Percentiles rank a stretch among this genome's conserved stretches.
These are phyloP conservation scores for Cynodonichthys magdalenae DNA, from an alignment of 2,797 vertebrate species.

Conservation along the genomic window DNA sequence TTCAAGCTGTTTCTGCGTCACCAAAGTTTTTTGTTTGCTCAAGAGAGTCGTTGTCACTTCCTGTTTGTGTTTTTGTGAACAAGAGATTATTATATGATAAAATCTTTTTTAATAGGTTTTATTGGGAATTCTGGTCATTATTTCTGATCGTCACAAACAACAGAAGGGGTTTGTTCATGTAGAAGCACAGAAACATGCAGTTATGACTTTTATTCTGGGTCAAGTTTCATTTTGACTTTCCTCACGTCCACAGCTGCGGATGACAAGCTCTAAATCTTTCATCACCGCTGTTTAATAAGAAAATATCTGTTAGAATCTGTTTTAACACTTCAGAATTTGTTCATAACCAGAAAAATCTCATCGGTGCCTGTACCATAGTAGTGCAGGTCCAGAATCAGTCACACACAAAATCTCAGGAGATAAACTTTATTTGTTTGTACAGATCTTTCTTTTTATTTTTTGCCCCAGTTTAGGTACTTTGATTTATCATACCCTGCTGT, in stretches of 20 bases:
- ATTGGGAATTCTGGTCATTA: conserved; percentile 8
- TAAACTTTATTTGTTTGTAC: conserved; percentile 71
- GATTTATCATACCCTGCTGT: conserved; percentile 64
- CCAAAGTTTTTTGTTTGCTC: conserved; percentile 69
- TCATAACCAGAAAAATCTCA: neutral
- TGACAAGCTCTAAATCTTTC: conserved; percentile 28
- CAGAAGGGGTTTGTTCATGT: conserved; percentile 7
- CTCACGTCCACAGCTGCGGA: conserved; percentile 46
- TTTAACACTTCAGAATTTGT: conserved; percentile 1
- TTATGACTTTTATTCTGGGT: conserved; percentile 23
- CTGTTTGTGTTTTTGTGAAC: conserved; percentile 45
- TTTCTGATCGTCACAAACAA: conserved; percentile 14
- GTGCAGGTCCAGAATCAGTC: conserved; percentile 36
- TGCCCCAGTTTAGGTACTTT: conserved; percentile 58
- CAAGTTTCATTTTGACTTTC: conserved; percentile 46
- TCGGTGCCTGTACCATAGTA: conserved; percentile 9
- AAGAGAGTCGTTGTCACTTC: conserved; percentile 38
- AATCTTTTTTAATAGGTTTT: conserved; percentile 15
- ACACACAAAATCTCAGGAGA: conserved; percentile 80
- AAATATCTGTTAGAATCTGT: neutral
- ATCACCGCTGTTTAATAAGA: too few species aligned
- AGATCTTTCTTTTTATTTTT: conserved; percentile 50
- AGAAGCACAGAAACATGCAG: conserved; percentile 24
- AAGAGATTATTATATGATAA: conserved; percentile 30
- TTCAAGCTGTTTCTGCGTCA: conserved; percentile 60